A percentile compares a stretch with the other conserved stretches of the same genome.
Evolutionary conservation across 2,113 vertebrate genomes (phyloP).

Genomic region (Leptocoma aspasia): DNA sequence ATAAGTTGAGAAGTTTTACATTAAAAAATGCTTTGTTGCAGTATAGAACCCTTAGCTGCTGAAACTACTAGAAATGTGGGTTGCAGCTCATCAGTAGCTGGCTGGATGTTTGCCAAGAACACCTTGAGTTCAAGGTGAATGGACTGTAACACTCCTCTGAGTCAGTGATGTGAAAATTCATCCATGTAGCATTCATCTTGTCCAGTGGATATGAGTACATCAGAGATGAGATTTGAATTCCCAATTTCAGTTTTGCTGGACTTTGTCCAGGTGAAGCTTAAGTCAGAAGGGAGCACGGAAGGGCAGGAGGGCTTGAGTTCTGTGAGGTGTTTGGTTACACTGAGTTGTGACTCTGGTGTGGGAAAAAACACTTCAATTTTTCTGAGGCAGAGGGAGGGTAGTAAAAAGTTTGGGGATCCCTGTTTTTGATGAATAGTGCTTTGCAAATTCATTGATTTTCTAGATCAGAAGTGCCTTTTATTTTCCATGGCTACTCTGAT

Average conservation of each 20-base stretch:
- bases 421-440: background rate
- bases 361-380: background rate
- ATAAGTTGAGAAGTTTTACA: background rate
- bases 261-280: background rate
- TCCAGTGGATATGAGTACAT: background rate
- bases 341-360: background rate
- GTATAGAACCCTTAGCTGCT: background rate
- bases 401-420: background rate
- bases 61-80: background rate
- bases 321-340: background rate
- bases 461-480: background rate
- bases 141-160: background rate
- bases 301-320: background rate
- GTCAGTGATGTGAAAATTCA: background rate
- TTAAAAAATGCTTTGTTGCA: background rate
- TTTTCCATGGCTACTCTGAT: background rate
- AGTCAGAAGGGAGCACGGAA: background rate
- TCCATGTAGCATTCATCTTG: background rate
- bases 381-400: background rate
- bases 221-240: background rate
- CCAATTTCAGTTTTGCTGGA: background rate
- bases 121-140: background rate
- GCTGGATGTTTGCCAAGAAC: background rate
- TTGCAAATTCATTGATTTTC: background rate
- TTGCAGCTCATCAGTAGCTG: background rate